Conservation (phyloP, 92 coral and sea anemone genomes). For the Diadumene lineata region DNA sequence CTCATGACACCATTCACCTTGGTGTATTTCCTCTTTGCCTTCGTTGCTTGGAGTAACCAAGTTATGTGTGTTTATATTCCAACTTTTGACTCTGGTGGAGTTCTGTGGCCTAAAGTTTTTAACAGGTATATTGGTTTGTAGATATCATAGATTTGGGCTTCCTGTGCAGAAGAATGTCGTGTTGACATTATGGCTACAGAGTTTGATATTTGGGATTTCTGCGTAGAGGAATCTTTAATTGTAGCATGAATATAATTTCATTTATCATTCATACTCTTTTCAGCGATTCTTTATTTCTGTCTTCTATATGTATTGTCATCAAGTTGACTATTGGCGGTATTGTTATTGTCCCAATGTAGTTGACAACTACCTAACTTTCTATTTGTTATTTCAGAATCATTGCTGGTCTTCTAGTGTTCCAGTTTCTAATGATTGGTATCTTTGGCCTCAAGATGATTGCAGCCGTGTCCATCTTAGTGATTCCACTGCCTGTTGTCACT, state of each 20-base stretch:
- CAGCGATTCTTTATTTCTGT: no score
- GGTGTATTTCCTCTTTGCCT: slow-evolving; percentile 75
- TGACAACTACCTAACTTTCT: no score
- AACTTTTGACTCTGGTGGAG: slow-evolving; percentile 84
- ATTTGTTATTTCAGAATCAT: slow-evolving; percentile 58
- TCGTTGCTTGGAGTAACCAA: slow-evolving; percentile 83
- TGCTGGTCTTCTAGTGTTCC: slow-evolving; percentile 84
- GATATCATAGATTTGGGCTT: no score
- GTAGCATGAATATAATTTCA: no score
- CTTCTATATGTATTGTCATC: no score
- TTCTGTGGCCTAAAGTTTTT: slow-evolving; percentile 86
- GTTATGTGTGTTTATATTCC: slow-evolving; percentile 85
- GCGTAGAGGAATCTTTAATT: no score
- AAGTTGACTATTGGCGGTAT: no score
- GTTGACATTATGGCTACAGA: no score
- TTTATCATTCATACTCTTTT: no score
- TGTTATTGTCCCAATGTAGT: no score
- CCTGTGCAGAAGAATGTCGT: no score
- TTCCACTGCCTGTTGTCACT: slow-evolving; percentile 81
- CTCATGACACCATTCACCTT: slow-evolving; percentile 82
- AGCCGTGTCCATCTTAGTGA: slow-evolving; percentile 51
- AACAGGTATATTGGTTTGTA: slow-evolving; percentile 56
- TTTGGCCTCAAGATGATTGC: slow-evolving; percentile 71
- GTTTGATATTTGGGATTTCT: no score
- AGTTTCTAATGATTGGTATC: slow-evolving; percentile 78